Evolutionary conservation across 2,797 vertebrate genomes (phyloP), one percentile per base, ranked within the genome.

Genomic region (Parambassis ranga): DNA sequence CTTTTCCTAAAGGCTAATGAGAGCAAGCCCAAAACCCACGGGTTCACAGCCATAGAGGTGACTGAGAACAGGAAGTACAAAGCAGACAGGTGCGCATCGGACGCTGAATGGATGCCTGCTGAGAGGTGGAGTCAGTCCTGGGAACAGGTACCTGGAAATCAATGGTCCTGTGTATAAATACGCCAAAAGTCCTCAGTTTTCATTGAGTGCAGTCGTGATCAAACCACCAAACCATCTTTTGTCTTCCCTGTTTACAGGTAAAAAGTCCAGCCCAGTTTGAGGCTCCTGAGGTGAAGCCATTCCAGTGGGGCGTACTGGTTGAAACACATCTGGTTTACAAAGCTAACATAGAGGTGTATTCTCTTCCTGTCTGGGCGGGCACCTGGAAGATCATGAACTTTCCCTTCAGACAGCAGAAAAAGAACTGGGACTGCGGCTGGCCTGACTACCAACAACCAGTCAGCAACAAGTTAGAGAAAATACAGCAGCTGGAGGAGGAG

Each of bases 301-400:
- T 79, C 13, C 27, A 75, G 3, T 86, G 84, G 84, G 73, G 87
- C 19, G 7, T 60, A 19, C 35, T 87, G 43, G 62, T 47, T 24
- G 13, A 79, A n/a, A 76, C 22, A 32, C 3, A 39, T 15, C 1
- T 1, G 4, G 1, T 10, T 35, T 11, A 10, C 11, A 37, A 19
- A 19, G 1, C 26, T 19, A n/a, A 10, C 0, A 15, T 84, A 3
- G 49, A 24, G 4, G 5, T 3, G 0, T 87, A 63, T 43, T 1
- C 19, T 10, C 82, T 85, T 28, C 86, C 88, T 8, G n/a, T 37
- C 5, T 90, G 89, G 87, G 84, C 82, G 0, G 72, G 87, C 0
- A 89, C 87, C 7, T 91, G 88, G 88, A 91, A 89, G 65, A 35
- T 77, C 37, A 86, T 91, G 49, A 89, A 85, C 71, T 86, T 88